Conservation (phyloP, 2,888 invertebrate species). For the Mesorhabditis belari region DNA sequence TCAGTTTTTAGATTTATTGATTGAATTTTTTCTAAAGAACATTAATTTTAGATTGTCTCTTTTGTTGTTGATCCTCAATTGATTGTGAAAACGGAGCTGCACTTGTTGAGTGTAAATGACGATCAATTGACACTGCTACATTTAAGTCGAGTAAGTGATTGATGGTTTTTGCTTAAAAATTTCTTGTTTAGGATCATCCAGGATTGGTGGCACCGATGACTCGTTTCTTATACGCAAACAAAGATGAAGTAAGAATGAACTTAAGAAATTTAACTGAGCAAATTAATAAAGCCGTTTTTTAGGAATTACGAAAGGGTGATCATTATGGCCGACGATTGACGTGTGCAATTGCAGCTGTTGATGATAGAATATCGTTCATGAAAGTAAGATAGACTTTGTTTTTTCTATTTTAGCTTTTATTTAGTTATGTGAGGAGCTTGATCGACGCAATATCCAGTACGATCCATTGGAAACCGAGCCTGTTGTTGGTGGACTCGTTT, state of each 20-base stretch:
- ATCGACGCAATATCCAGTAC: conserved; percentile 25
- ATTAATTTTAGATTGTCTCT: conserved; percentile 15
- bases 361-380: conserved; percentile 41
- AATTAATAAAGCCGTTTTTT: neutral
- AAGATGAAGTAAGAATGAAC: no score
- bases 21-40: neutral
- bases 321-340: conserved; percentile 12
- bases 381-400: conserved; percentile 3
- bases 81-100: conserved; percentile 13
- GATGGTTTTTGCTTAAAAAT: neutral
- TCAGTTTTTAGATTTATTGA: conserved; percentile 2
- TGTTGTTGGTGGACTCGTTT: conserved; percentile 38
- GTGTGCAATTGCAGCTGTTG: conserved; percentile 38
- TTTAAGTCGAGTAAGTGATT: conserved; percentile 2
- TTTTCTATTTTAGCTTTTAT: neutral
- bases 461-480: conserved; percentile 16
- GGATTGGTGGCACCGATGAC: neutral
- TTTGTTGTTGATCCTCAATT: conserved; percentile 15
- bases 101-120: conserved; percentile 12
- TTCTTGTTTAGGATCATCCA: neutral
- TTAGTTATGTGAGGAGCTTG: conserved; percentile 29
- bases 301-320: neutral
- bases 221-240: no score
- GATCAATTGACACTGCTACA: conserved; percentile 5
- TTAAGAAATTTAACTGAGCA: neutral